These are phyloP conservation scores for Crematogaster levior DNA, from an alignment of 2,888 invertebrate species.

Conservation along the genomic window DNA sequence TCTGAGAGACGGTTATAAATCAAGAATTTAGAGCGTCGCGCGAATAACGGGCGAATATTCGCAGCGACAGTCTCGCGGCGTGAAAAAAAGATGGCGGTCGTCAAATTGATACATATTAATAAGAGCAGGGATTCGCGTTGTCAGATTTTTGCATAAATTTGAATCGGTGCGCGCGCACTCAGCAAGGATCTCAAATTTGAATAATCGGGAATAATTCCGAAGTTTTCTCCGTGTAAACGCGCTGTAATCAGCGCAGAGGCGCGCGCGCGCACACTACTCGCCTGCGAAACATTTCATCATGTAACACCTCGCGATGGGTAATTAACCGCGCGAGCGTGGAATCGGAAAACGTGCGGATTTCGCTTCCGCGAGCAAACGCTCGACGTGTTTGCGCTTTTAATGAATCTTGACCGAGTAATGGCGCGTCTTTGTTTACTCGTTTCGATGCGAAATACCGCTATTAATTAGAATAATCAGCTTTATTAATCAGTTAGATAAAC, in stretches of 20 bases:
- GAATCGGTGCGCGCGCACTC: constrained; percentile 75
- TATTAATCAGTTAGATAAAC: constrained; percentile 52
- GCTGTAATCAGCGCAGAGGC: constrained; percentile 67
- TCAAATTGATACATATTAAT: constrained; percentile 83
- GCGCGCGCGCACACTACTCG: constrained; percentile 41
- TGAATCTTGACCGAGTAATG: constrained; percentile 73
- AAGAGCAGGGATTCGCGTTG: constrained; percentile 78
- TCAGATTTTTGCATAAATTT: constrained; percentile 82
- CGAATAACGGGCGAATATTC: background rate
- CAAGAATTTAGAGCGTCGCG: background rate
- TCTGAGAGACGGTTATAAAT: background rate
- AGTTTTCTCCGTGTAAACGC: constrained; percentile 78
- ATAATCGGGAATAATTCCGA: constrained; percentile 82
- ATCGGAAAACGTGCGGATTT: constrained; percentile 69
- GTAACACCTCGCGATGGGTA: constrained; percentile 72
- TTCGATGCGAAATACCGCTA: constrained; percentile 51
- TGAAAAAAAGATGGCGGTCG: constrained; percentile 61
- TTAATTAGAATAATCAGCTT: constrained; percentile 54
- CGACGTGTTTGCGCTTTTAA: constrained; percentile 73
- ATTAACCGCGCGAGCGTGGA: constrained; percentile 69
- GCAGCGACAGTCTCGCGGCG: constrained; percentile 9
- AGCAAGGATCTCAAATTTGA: constrained; percentile 80
- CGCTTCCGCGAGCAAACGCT: constrained; percentile 43
- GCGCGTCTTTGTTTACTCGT: constrained; percentile 52
- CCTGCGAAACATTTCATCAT: constrained; percentile 71